Evolutionary conservation across 2,113 vertebrate species (phyloP), one percentile per base, ranked within the genome.

Genomic region (Centropus unirufus): DNA sequence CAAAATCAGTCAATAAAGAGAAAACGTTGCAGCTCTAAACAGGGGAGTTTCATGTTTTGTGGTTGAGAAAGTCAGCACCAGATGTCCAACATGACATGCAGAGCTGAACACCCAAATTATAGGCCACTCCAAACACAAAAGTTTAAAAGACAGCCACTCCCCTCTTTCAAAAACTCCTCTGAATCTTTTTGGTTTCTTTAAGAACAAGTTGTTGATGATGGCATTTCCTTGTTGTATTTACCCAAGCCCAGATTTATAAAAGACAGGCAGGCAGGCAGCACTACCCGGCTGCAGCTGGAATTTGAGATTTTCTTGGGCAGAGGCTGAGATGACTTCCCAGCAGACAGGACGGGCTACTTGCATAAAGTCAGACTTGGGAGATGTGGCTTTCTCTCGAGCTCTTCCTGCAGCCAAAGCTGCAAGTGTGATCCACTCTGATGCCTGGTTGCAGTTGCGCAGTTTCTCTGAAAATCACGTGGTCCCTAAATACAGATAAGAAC

Each of bases 61-160:
- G 94, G 87, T 70, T 64, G 42, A 54, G 75, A 89, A 84, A 1
- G 22, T 95, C 92, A 93, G 85, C 76, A 49, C 19, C 57, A 93
- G 83, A 54, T 22, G 81, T 92, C 62, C 69, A 81, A 49, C 55
- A 62, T 12, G 79, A 87, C 39, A 67, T 3, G 27, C n/a, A 68
- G 76, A 87, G 44, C 72, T 49, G 22, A 62, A 83, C 61, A 89
- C 76, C 47, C 73, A 96, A 97, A 97, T 96, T 96, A 96, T 2
- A 96, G 94, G 76, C 69, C 61, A 64, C 73, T 84, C 62, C 36
- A 92, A 96, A 76, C 64, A 82, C 30, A 63, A 36, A 83, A 29
- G 40, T 58, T 92, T 40, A 34, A 72, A 95, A 61, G 79, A 3
- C 32, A 78, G 52, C n/a, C 40, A 1, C 90, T 89, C 64, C 90